Evolutionary conservation across 64 coral and sea anemone genomes (phyloP), one percentile per base, ranked within the genome.

Genomic region (Catalaphyllia jardinei): DNA sequence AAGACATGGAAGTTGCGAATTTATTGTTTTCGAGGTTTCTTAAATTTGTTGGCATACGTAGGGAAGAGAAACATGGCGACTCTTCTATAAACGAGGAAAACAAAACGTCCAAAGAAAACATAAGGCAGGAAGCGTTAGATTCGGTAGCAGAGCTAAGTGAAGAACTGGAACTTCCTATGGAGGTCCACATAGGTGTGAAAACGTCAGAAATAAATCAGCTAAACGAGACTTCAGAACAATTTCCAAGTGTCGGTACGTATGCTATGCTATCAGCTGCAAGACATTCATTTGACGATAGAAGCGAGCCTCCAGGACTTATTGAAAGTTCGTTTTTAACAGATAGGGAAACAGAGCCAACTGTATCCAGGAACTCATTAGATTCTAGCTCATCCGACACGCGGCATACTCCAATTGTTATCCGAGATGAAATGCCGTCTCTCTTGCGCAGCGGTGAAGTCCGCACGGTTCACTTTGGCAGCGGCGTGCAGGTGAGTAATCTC

Each of bases 1-100:
- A 29, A 8, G 55, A 83, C 25, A 83, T 83, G 12, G 62, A 83
- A 31, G 62, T 83, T 27, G 79, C 62, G 8, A 83, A 62, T 39
- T 29, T 27, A 17, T 83, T 83, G 28, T 0, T 83, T 16, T 62
- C 17, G 0, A 83, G 62, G 12, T 28, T 83, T 62, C 31, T 49
- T 10, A 39, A 77, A 38, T 49, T 77, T 19, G 7, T 77, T 9
- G 74, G 74, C 31, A 77, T 77, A 42, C 18, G 14, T 2, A 49
- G 33, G 33, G 33, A 42, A 49, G 18, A 49, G 18, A 17, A n/a
- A n/a, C 65, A n/a, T 1, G 22, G n/a, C 11, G 65, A 27, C 22
- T 69, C 65, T 75, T 15, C 35, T 49, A 19, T 22, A 11, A 77
- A 77, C 19, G 10, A 20, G 33, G 39, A 24, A 50, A 15, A 19